A percentile compares a stretch with the other conserved stretches of the same genome.
Conservation (phyloP, 2,797 vertebrate species). For the Crenuchus spilurus region DNA sequence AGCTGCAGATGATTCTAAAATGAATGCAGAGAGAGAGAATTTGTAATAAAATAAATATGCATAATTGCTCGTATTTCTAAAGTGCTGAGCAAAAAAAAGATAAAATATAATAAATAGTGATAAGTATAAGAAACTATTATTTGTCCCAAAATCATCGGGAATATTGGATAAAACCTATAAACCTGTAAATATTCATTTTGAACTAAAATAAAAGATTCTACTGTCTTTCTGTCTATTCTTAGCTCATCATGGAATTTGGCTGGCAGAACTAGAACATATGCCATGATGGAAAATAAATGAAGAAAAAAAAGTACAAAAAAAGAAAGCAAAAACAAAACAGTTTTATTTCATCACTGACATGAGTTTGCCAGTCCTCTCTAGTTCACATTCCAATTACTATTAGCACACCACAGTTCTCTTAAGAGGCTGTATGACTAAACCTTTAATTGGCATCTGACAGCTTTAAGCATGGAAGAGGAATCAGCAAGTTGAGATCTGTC, state of each 20-base stretch:
- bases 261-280: neutral
- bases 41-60: no score
- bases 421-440: slow-evolving; percentile 44
- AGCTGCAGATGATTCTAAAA: no score
- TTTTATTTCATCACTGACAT: slow-evolving; percentile 1
- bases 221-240: neutral
- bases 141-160: no score
- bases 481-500: slow-evolving; percentile 76
- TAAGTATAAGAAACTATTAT: no score
- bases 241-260: neutral
- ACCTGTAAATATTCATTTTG: no score
- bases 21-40: no score
- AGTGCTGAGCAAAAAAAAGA: no score
- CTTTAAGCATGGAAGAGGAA: slow-evolving; percentile 62
- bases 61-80: no score
- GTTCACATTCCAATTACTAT: slow-evolving; percentile 40
- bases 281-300: neutral
- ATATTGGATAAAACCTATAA: no score
- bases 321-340: slow-evolving; percentile 4
- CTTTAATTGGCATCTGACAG: slow-evolving; percentile 66
- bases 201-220: no score
- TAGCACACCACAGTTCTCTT: slow-evolving; percentile 19
- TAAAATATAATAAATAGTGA: no score
- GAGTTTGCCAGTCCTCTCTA: slow-evolving; percentile 10
- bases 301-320: neutral